A percentile compares a stretch with the other conserved stretches of the same genome.
Evolutionary conservation across 2,797 vertebrate species (phyloP).

Genomic region (Lacerta bilineata): DNA sequence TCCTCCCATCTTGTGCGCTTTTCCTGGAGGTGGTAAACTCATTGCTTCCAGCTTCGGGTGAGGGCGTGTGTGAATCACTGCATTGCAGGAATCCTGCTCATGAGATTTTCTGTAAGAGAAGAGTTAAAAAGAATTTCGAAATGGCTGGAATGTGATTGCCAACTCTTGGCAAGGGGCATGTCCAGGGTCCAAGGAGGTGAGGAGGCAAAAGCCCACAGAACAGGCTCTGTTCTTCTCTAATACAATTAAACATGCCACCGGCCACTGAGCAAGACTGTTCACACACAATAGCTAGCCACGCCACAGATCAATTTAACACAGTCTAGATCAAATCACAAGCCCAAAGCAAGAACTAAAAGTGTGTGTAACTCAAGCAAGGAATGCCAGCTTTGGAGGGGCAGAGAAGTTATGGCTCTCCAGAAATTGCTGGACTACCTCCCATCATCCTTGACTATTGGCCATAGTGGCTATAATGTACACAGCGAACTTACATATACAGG

Average conservation of each 20-base stretch:
- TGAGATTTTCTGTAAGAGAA: constrained; percentile 68
- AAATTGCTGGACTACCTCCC: too few relatives aligned
- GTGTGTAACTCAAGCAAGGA: background rate
- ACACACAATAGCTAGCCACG: background rate
- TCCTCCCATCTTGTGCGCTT: constrained; percentile 20
- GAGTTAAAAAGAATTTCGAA: constrained; percentile 56
- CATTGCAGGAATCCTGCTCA: constrained; percentile 65
- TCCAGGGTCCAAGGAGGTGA: background rate
- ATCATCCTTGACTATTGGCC: too few relatives aligned
- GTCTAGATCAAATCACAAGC: background rate
- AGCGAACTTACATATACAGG: background rate
- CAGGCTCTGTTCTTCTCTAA: background rate
- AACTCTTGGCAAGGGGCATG: background rate
- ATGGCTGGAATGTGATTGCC: background rate
- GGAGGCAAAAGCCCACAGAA: background rate
- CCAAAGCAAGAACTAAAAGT: background rate
- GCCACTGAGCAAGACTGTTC: background rate
- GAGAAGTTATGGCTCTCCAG: too few relatives aligned
- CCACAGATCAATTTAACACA: background rate
- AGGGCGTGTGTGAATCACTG: constrained; percentile 14
- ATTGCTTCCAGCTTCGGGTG: constrained; percentile 56
- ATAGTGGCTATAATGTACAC: background rate
- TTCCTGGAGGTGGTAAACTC: constrained; percentile 68
- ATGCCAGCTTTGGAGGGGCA: background rate
- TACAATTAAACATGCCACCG: background rate